A percentile compares a stretch with the other conserved stretches of the same genome.
Conservation (phyloP, 2,888 invertebrate genomes). For the Agonopterix heracliana region DNA sequence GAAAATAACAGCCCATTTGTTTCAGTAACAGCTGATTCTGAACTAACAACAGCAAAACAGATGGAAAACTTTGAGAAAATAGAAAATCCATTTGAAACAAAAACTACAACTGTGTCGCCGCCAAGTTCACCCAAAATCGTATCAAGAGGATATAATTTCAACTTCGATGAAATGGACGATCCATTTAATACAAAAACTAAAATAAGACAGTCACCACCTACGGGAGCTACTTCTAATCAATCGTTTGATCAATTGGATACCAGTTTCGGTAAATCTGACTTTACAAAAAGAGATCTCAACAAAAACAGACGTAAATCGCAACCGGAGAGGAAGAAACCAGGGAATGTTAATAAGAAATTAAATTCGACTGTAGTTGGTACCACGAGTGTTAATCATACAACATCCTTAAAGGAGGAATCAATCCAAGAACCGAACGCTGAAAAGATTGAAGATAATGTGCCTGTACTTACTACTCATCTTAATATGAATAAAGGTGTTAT, state of each 20-base stretch:
- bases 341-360: conserved; percentile 29
- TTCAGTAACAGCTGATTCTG: conserved; percentile 30
- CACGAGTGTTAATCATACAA: conserved; percentile 3
- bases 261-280: conserved; percentile 13
- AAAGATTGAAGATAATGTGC: no score
- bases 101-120: conserved; percentile 25
- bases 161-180: conserved; percentile 60
- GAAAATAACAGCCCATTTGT: conserved; percentile 49
- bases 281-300: conserved; percentile 20
- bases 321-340: conserved; percentile 31
- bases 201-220: conserved; percentile 46
- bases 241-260: conserved; percentile 10
- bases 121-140: conserved; percentile 46
- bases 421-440: no score
- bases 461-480: no score
- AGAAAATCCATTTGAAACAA: conserved; percentile 20
- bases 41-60: conserved; percentile 11
- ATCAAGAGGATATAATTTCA: conserved; percentile 57
- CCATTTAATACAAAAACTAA: conserved; percentile 60
- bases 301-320: conserved; percentile 42
- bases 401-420: not conserved
- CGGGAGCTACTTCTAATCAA: conserved; percentile 20
- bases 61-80: conserved; percentile 20
- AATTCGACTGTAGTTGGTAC: conserved; percentile 29
- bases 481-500: no score